Evolutionary conservation across 1,140 invertebrate genomes (phyloP).

Genomic region (Antheraea mylitta): DNA sequence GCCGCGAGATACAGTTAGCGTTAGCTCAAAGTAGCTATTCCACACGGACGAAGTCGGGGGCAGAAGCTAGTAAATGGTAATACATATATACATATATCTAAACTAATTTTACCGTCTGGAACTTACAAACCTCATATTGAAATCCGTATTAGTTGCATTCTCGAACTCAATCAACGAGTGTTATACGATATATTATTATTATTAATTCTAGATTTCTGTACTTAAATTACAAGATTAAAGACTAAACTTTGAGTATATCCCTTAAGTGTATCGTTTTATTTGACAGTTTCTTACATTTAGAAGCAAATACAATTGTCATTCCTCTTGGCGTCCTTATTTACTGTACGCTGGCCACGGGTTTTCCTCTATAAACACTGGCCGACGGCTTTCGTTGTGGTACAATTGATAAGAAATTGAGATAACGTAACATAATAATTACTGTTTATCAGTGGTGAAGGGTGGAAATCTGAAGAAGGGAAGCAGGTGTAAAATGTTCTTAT

Average conservation of each 20-base stretch:
- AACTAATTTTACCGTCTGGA: too few species aligned
- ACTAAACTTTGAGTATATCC: too few species aligned
- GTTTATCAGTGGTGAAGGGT: too few species aligned
- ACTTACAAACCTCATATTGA: background rate
- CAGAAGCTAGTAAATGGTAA: too few species aligned
- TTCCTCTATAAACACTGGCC: conserved; percentile 53
- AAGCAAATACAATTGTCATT: conserved; percentile 28
- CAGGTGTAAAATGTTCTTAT: too few species aligned
- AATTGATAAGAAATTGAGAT: conserved; percentile 4
- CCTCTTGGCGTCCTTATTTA: conserved; percentile 42
- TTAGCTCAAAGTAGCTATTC: too few species aligned
- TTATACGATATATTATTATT: background rate
- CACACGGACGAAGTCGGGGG: too few species aligned
- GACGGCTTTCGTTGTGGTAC: conserved; percentile 22
- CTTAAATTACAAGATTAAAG: too few species aligned
- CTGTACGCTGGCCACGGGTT: conserved; percentile 36
- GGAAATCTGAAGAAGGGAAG: too few species aligned
- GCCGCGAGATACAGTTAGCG: too few species aligned
- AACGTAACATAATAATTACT: too few species aligned
- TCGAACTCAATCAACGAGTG: background rate
- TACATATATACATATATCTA: too few species aligned
- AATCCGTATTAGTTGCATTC: background rate
- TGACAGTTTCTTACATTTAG: background rate
- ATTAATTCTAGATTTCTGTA: background rate
- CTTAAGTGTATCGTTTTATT: background rate